A percentile compares a stretch with the other conserved stretches of the same genome.
Evolutionary conservation across 2,888 invertebrate species (phyloP).

Genomic region (Auanema sp.): DNA sequence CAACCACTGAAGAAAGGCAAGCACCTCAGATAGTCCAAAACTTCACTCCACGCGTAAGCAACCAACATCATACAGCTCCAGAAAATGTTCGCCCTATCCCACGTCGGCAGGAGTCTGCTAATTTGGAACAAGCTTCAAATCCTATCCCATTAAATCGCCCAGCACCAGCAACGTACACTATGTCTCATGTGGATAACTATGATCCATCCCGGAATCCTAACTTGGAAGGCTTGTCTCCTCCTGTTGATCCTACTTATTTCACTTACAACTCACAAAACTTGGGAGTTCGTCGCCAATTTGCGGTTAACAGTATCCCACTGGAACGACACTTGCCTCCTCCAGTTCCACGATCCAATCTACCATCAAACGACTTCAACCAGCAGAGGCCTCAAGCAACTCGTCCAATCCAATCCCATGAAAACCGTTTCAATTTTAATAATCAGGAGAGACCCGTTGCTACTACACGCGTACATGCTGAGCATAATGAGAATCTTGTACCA

Average conservation of each 20-base stretch:
- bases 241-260: constrained; percentile 43
- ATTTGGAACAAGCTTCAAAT: neutral
- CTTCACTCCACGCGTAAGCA: constrained; percentile 13
- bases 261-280: constrained; percentile 43
- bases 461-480: too few species aligned
- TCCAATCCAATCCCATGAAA: too few species aligned
- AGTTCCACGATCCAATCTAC: too few species aligned
- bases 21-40: constrained; percentile 1
- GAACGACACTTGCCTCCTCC: constrained; percentile 8
- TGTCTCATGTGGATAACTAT: constrained; percentile 28
- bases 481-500: too few species aligned
- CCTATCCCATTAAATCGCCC: neutral
- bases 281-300: constrained; percentile 27
- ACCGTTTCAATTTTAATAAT: too few species aligned
- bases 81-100: too few species aligned
- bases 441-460: too few species aligned
- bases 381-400: too few species aligned
- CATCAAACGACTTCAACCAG: too few species aligned
- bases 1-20: neutral
- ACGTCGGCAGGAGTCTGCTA: constrained; percentile 7
- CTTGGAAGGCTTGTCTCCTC: constrained; percentile 36
- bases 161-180: constrained; percentile 8
- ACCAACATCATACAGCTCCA: neutral
- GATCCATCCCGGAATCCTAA: constrained; percentile 27
- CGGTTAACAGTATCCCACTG: constrained; percentile 21